phyloP scores from a whole-genome alignment of 1,140 invertebrate species.

The Camponotus vicinus region DNA sequence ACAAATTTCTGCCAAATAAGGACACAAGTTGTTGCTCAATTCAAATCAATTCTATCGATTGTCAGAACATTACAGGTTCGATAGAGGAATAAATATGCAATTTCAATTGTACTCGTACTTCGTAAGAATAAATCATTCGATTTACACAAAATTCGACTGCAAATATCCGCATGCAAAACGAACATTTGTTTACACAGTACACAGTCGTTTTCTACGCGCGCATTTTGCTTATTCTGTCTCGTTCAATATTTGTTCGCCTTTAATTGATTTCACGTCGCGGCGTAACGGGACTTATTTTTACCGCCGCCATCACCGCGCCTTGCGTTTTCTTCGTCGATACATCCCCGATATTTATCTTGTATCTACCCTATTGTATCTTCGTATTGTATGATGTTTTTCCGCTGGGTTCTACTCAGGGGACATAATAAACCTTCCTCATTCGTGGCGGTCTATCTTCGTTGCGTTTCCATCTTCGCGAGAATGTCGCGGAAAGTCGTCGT shows the following conservation, averaged over 20 bases:
- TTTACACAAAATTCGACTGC: conserved; percentile 29
- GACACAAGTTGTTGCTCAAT: background rate
- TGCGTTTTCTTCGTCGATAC: background rate
- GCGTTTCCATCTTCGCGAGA: background rate
- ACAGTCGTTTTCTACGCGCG: background rate
- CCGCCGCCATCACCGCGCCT: background rate
- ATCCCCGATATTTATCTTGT: conserved; percentile 49
- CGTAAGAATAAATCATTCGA: conserved; percentile 36
- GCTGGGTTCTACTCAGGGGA: conserved; percentile 16
- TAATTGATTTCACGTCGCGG: conserved; percentile 51
- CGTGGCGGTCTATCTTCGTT: conserved; percentile 28
- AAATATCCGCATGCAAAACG: conserved; percentile 25
- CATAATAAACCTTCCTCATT: conserved; percentile 54
- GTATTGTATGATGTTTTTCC: conserved; percentile 46
- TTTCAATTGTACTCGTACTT: conserved; percentile 11
- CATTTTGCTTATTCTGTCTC: conserved; percentile 15
- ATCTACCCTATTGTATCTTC: conserved; percentile 23
- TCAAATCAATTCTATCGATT: conserved; percentile 20
- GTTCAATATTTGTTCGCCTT: conserved; percentile 44
- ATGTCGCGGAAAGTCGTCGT: background rate
- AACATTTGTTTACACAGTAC: conserved; percentile 4
- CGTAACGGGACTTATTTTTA: conserved; percentile 42
- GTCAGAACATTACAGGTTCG: conserved; percentile 1
- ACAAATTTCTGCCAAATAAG: background rate
- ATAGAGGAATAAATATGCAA: conserved; percentile 27